Percentiles rank a stretch among this genome's conserved stretches.
These are phyloP conservation scores for Nothobranchius furzeri DNA, from an alignment of 2,113 vertebrate species.

Conservation along the genomic window DNA sequence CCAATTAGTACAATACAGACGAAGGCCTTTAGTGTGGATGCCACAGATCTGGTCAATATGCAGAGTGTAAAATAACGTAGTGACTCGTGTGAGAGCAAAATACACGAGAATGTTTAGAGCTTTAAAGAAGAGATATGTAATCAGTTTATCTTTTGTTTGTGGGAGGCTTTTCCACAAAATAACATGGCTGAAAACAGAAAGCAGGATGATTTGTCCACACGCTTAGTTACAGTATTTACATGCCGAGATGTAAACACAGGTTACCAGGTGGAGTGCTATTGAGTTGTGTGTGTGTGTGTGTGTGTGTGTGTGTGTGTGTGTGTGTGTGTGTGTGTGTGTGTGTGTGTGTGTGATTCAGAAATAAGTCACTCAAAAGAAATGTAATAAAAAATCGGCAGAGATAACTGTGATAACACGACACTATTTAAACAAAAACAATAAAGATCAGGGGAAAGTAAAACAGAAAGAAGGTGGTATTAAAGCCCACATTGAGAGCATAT, in stretches of 20 bases:
- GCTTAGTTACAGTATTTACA: conserved; percentile 18
- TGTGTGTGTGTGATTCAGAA: background rate
- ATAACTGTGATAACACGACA: too few relatives aligned
- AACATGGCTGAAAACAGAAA: conserved; percentile 7
- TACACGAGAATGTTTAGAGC: conserved; percentile 5
- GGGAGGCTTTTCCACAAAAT: background rate
- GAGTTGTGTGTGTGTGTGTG: background rate
- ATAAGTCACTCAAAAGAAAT: conserved; percentile 13
- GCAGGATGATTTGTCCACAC: conserved; percentile 22
- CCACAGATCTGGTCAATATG: background rate
- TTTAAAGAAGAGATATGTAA: background rate
- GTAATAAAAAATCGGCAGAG: background rate
- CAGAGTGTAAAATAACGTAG: background rate
- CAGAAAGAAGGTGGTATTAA: too few relatives aligned
- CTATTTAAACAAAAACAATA: too few relatives aligned
- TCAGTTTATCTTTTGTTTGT: background rate
- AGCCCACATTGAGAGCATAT: too few relatives aligned
- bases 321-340: conserved; percentile 13
- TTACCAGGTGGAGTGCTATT: conserved; percentile 27
- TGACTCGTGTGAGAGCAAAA: background rate
- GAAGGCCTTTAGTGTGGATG: background rate
- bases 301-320: background rate
- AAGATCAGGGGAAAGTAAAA: too few relatives aligned
- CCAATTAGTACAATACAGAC: background rate
- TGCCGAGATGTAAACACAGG: conserved; percentile 44